Percentiles rank a stretch among this genome's conserved stretches.
phyloP scores from a whole-genome alignment of 2,797 vertebrate genomes.

The Aldrovandia affinis region DNA sequence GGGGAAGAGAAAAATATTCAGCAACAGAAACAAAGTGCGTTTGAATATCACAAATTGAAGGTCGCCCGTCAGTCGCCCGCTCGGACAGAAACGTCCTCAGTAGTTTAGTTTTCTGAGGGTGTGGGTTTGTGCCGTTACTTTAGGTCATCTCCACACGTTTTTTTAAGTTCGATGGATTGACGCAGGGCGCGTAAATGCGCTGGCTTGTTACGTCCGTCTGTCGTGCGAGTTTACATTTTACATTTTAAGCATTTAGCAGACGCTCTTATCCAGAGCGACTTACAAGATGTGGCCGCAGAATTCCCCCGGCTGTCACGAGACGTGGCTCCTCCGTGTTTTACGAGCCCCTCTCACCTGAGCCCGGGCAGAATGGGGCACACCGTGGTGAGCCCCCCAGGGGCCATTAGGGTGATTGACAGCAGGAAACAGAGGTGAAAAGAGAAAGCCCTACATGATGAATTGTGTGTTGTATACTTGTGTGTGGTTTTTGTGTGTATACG shows the following conservation, averaged over 20 bases:
- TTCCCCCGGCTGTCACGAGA: slow-evolving; percentile 48
- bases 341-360: slow-evolving; percentile 68
- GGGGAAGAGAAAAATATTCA: not conserved
- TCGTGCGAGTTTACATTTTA: not conserved
- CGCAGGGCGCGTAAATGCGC: not conserved
- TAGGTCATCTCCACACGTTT: not conserved
- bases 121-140: not conserved
- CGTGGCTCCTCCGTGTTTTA: slow-evolving; percentile 52
- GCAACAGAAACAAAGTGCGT: not conserved
- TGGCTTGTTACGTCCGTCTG: not conserved
- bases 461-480: not conserved
- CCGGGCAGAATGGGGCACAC: slow-evolving; percentile 49
- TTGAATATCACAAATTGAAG: not conserved
- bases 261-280: too few relatives aligned
- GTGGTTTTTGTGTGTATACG: slow-evolving; percentile 49
- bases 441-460: slow-evolving; percentile 17
- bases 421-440: slow-evolving; percentile 13
- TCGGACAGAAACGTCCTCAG: slow-evolving; percentile 11
- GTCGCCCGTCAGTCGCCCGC: slow-evolving; percentile 26
- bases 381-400: slow-evolving; percentile 33
- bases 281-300: slow-evolving; percentile 46
- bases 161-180: not conserved
- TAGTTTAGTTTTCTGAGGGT: not conserved
- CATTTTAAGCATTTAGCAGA: too few relatives aligned
- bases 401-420: slow-evolving; percentile 35